Percentiles rank a stretch among this genome's conserved stretches.
These are phyloP conservation scores for Capreolus pygargus DNA, from an alignment of 2,113 vertebrate genomes.

Conservation along the genomic window DNA sequence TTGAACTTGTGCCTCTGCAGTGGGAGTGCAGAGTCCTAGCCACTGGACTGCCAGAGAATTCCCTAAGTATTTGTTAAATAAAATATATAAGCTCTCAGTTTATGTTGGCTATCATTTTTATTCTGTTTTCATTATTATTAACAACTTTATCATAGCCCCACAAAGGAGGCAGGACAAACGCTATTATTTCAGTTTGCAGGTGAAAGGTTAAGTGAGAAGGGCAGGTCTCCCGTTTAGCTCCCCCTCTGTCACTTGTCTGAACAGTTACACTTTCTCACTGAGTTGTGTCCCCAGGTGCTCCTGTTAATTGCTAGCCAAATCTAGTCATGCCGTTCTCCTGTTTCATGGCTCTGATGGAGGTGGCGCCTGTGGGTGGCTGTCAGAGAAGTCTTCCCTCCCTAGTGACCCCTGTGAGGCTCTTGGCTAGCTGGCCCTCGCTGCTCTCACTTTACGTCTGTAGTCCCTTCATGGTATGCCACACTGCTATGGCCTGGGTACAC, in stretches of 20 bases:
- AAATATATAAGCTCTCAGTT: background rate
- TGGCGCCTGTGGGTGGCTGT: background rate
- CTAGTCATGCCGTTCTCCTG: background rate
- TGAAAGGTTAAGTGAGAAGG: background rate
- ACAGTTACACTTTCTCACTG: background rate
- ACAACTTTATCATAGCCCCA: background rate
- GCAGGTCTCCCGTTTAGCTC: background rate
- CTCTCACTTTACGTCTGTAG: background rate
- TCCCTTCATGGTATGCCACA: background rate
- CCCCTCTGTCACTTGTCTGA: background rate
- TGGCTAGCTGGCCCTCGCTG: background rate
- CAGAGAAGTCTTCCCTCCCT: background rate
- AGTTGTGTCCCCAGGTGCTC: background rate
- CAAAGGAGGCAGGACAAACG: background rate
- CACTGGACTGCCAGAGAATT: background rate
- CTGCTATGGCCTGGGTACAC: background rate
- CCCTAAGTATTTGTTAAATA: background rate
- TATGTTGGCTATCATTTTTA: background rate
- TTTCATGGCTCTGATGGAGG: background rate
- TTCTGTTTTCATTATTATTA: background rate
- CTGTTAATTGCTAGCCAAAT: background rate
- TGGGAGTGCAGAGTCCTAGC: background rate
- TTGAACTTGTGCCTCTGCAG: background rate
- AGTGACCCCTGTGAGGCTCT: background rate
- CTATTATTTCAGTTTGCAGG: background rate